A percentile compares a stretch with the other conserved stretches of the same genome.
These are phyloP conservation scores for Lithobates pipiens DNA, from an alignment of 2,797 vertebrate genomes.

Conservation along the genomic window DNA sequence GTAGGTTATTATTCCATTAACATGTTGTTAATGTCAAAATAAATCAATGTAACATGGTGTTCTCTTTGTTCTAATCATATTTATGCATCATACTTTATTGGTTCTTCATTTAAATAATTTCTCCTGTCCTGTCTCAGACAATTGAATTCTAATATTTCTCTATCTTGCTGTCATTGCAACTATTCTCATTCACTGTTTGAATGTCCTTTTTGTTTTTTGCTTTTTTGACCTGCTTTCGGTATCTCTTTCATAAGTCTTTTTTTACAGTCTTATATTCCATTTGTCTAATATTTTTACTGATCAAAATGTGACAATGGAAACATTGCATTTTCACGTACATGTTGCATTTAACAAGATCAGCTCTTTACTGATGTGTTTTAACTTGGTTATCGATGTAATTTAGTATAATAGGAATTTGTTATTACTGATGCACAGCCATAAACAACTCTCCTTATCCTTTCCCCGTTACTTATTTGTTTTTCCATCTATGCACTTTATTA, in stretches of 20 bases:
- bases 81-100: neutral
- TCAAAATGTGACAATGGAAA: no score
- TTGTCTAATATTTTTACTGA: no score
- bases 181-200: conserved; percentile 13
- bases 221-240: neutral
- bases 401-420: neutral
- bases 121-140: conserved; percentile 1
- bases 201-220: neutral
- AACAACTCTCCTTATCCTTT: no score
- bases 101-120: neutral
- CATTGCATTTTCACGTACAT: no score
- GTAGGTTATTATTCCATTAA: neutral
- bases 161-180: neutral
- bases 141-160: conserved; percentile 11
- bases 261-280: no score
- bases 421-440: neutral
- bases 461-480: no score
- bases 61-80: neutral
- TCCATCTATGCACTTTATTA: no score
- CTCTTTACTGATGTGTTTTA: neutral
- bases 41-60: neutral
- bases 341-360: no score
- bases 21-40: neutral
- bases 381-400: neutral
- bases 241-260: neutral